Evolutionary conservation across 2,797 vertebrate genomes (phyloP), one percentile per base, ranked within the genome.

Genomic region (Tinamus major): DNA sequence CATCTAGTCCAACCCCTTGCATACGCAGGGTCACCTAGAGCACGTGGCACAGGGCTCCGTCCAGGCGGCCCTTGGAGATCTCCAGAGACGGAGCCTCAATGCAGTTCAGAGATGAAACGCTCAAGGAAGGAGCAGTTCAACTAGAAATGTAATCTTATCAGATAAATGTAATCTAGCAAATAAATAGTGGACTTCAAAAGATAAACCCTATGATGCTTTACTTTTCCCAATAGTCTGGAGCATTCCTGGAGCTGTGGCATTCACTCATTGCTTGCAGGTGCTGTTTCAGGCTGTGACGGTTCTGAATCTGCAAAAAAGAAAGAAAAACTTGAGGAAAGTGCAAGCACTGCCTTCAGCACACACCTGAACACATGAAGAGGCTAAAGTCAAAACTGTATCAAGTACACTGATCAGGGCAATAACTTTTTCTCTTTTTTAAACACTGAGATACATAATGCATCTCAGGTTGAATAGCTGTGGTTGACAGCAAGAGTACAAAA

Each of bases 281-380:
- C 72, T 44, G 63, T 68, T 59, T 94, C 61, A 26, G 84, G 69
- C 33, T 67, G 64, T 55, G 91, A 46, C n/a, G 2, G 2, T 41
- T 91, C 91, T 83, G 89, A 92, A 93, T 70, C 96, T 97, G 92
- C 46, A 96, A 13, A 6, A 49, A 49, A 49, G 21, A 24, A 49
- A 23, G 48, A 49, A 49, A 26, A 49, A 49, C 48, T 49, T 49
- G 48, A 49, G 23, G 48, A 48, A 83, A 59, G 29, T 29, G 58
- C 17, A 92, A 55, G 27, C 18, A 42, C 15, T 70, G 9, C 33
- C 14, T 33, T 81, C 65, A 59, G 10, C 4, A 5, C 10, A 31
- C 33, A 85, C 10, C 16, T n/a, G 39, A 48, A 76, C 48, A 24
- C 77, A 63, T 41, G 4, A 72, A 76, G 75, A 64, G 6, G 27